Base-by-base conservation (phyloP, 2,888 invertebrate species). In the Drosophila pseudotakahashii region DNA sequence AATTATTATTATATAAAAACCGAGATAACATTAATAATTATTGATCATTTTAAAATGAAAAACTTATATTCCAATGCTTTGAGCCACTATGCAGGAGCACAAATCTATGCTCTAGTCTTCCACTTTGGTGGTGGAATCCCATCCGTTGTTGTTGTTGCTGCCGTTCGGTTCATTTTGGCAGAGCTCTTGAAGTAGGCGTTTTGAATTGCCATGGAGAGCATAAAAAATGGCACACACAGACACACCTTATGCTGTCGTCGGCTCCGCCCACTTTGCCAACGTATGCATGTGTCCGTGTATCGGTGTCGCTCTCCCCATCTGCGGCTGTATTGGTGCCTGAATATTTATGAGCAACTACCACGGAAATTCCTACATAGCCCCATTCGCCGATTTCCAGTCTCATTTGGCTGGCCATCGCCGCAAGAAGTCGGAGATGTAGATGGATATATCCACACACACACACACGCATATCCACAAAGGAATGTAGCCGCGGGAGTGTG, bases 251-350 rank as follows among this genome's bases (percentile, higher is more conserved):
- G 75, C 78, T 78, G 62, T 32, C 74, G 26, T 76, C 89, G 85
- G 89, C 91, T 91, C 91, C 91, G 91, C 91, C 91, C 90, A 89
- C 89, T 90, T 90, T 81, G 80, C 86, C 76, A 69, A 11, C 30
- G 47, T 66, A 30, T 69, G 47, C 59, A 39, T 68, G 7, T 52
- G 51, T 55, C 9, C 47, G 48, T 58, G 42, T 55, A 41, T 57
- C 5, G 16, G 47, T 48, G 34, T 66, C 11, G 34, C 48, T 48
- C 48, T 48, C 47, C 30, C 47, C 30, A 16, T 32, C n/a, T 14
- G 14, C 14, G 6, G 5, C 7, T 32, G 47, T 48, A 11, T 48
- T 10, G 30, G 36, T 55, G 41, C 75, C 74, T 64, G 74, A 70
- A 80, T 81, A 86, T 79, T 86, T 79, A 78, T 82, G 80, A 78